A percentile compares a stretch with the other conserved stretches of the same genome.
These are phyloP conservation scores for Tamias sibiricus DNA, from an alignment of 2,113 vertebrate species.

Conservation along the genomic window DNA sequence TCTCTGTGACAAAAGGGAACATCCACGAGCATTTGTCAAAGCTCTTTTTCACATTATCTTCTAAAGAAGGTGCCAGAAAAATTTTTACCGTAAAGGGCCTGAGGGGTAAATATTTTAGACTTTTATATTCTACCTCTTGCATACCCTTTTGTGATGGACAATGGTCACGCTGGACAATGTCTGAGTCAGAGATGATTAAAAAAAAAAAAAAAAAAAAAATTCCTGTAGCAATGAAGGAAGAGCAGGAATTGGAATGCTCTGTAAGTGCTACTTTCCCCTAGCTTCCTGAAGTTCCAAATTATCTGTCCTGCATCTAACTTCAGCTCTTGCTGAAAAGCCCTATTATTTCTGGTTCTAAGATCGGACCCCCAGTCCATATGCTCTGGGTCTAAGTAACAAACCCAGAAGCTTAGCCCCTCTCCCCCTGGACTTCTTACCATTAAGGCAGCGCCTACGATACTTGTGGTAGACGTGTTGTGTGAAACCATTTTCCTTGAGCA, in stretches of 20 bases:
- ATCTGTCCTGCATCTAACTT: neutral
- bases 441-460: constrained; percentile 98
- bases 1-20: neutral
- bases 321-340: neutral
- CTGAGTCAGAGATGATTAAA: no score
- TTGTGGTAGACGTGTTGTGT: constrained; percentile 99
- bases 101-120: neutral
- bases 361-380: neutral
- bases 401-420: neutral
- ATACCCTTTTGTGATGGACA: neutral
- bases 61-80: neutral
- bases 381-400: neutral
- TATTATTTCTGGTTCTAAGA: neutral
- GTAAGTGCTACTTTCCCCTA: neutral
- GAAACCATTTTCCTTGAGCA: constrained; percentile 99
- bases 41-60: neutral
- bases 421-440: constrained; percentile 87
- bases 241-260: neutral
- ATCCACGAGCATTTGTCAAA: neutral
- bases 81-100: neutral
- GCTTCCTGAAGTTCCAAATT: neutral
- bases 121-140: neutral
- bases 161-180: neutral
- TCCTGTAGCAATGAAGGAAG: neutral
- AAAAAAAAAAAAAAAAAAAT: neutral